Conservation (phyloP, 30 jellyfish, hydroid and myxozoan species). For the Turritopsis rubra region DNA sequence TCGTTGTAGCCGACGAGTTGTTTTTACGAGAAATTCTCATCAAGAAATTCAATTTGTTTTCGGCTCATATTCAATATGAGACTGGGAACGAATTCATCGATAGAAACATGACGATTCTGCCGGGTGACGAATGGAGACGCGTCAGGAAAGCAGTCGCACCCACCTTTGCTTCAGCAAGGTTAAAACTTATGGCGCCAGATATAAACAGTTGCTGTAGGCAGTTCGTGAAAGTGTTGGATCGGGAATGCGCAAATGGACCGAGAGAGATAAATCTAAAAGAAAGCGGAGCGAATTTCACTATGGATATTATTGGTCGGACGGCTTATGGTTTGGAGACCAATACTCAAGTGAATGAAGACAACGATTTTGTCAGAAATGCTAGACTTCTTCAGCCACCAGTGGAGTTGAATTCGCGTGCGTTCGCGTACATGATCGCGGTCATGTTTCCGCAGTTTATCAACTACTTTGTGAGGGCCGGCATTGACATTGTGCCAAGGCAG, state of each 20-base stretch:
- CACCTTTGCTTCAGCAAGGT: slow-evolving; percentile 37
- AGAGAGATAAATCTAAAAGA: neutral
- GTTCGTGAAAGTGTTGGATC: neutral
- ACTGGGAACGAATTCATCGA: neutral
- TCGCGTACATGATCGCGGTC: neutral
- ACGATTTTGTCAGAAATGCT: neutral
- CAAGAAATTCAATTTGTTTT: slow-evolving; percentile 47
- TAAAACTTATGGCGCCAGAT: slow-evolving; percentile 25
- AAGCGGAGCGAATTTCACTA: neutral
- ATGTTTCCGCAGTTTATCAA: neutral
- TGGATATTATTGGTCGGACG: neutral
- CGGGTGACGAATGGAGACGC: slow-evolving; percentile 36
- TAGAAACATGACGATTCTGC: slow-evolving; percentile 30
- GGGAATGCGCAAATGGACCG: neutral
- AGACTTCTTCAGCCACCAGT: neutral
- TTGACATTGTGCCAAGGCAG: neutral
- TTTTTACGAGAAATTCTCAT: slow-evolving; percentile 32
- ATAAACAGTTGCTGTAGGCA: neutral
- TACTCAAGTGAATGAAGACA: neutral
- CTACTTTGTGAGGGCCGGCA: neutral
- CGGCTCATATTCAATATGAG: slow-evolving; percentile 27
- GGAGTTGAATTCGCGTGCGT: neutral
- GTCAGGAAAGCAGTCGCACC: slow-evolving; percentile 31
- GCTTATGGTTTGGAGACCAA: neutral
- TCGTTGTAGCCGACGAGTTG: slow-evolving; percentile 44